Base-by-base conservation (phyloP, 2,888 invertebrate genomes). In the Acrocera orbiculus region DNA sequence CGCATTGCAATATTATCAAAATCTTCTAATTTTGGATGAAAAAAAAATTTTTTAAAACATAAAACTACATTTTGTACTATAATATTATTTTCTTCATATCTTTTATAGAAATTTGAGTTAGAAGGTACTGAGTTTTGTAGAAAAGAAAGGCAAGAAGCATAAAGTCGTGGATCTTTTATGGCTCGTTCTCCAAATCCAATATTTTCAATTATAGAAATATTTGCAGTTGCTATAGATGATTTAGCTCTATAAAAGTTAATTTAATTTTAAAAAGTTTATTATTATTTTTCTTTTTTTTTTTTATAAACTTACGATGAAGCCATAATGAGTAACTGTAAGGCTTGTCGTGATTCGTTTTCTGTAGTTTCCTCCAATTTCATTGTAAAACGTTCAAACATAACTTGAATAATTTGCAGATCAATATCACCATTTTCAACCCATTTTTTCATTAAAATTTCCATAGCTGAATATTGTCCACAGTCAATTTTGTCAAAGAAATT, bases 361-460 rank as follows among this genome's bases (percentile, higher is more conserved):
- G 73, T 71, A 0, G 77, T 75, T 4, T 73, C 70, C 25, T 76
- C 70, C 9, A 73, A 63, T 51, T 78, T 75, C 47, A 77, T 67
- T 0, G 82, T 70, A 51, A 83, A 86, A 47, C 74, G 74, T 56
- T 87, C 81, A 79, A 87, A 92, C 38, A 92, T 63, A 9, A 82
- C 71, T 67, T 85, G 63, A 37, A 68, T 64, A 26, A 68, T 63
- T 14, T 58, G 52, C 29, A 63, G 63, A 42, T 68, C 66, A 8
- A 78, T 56, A 26, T 67, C 66, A 4, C 66, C 69, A 20, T 62
- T 61, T 29, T 57, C 52, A 3, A 71, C 64, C 66, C 77, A 73
- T 49, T 74, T 68, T 10, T 63, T 54, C 27, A 80, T 63, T 37
- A 80, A 56, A 40, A 64, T 60, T 43, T 73, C 70, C 39, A 79